Evolutionary conservation across 2,888 invertebrate species (phyloP), one percentile per base, ranked within the genome.

Genomic region (Mythimna ferrago): DNA sequence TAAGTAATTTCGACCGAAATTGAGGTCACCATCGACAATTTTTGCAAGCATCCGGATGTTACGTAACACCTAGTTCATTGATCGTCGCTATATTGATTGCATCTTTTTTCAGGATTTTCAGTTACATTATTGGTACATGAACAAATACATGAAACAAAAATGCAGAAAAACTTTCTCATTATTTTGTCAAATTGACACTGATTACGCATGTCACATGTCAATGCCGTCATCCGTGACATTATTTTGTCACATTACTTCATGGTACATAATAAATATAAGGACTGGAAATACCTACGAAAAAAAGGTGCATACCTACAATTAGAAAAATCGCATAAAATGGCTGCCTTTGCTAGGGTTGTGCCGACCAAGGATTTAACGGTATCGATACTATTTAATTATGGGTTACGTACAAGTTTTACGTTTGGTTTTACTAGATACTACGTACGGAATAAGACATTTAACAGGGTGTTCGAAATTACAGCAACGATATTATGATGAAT

Each of bases 1-100:
- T 62, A 16, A n/a, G 2, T 11, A 19, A 21, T 16, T 41, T 1
- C 6, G 7, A 16, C 4, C 0, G 2, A 53, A 57, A 83, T 62
- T 73, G 26, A 63, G 70, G 84, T 83, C 74, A 86, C 76, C 79
- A 86, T 86, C 76, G 82, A 84, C 79, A 86, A 78, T 69, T 6
- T 58, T 54, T 21, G 10, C 16, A 10, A 38, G 19, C 38, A 9
- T 69, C 85, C 85, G 85, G 87, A 85, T 78, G 66, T 83, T 73
- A 73, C 85, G 82, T 78, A 66, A 77, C 7, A 51, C n/a, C 19
- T 16, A 63, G 66, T 66, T 71, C 76, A 80, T 76, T 83, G 81
- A 67, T 80, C 76, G 70, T 60, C 21, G 21, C 7, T 19, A 2
- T 72, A 66, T 72, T 60, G 72, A 72, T 66, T 72, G 32, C 32